These are phyloP conservation scores for Clupea harengus DNA, from an alignment of 2,113 vertebrate species.

Conservation along the genomic window DNA sequence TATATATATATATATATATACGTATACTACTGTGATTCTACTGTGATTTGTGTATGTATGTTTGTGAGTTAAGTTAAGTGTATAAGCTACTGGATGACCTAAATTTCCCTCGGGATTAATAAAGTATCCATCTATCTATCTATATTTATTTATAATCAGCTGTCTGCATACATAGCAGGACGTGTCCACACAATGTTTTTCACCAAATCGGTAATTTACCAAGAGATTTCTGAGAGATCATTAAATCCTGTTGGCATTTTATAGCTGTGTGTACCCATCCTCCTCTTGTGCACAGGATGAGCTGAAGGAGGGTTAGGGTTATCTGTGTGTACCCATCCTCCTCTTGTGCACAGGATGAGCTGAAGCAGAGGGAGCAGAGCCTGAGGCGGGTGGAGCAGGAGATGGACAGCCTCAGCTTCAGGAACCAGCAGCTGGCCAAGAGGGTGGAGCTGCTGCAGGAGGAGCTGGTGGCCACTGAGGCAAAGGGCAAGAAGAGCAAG, in stretches of 20 bases:
- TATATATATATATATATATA: background rate
- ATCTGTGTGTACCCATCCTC: too few species aligned
- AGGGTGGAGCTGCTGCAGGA: conserved; percentile 95
- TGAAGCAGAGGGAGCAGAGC: conserved; percentile 95
- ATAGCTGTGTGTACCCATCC: background rate
- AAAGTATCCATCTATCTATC: too few species aligned
- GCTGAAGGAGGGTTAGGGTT: conserved; percentile 80
- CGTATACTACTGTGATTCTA: too few species aligned
- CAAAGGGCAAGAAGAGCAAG: conserved; percentile 88
- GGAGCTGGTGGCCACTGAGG: conserved; percentile 82
- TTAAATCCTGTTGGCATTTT: background rate
- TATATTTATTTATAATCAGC: background rate
- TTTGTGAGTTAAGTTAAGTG: too few species aligned
- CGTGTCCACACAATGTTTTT: background rate
- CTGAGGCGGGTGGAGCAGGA: conserved; percentile 94
- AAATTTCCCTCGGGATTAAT: too few species aligned
- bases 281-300: conserved; percentile 78
- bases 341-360: conserved; percentile 78
- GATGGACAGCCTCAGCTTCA: conserved; percentile 97
- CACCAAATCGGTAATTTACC: too few species aligned
- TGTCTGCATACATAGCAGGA: background rate
- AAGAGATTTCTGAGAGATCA: background rate
- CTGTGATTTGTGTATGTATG: too few species aligned
- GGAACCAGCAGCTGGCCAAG: conserved; percentile 95
- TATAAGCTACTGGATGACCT: too few species aligned